Conservation (phyloP, 2,113 vertebrate species). For the Elachura formosa region DNA sequence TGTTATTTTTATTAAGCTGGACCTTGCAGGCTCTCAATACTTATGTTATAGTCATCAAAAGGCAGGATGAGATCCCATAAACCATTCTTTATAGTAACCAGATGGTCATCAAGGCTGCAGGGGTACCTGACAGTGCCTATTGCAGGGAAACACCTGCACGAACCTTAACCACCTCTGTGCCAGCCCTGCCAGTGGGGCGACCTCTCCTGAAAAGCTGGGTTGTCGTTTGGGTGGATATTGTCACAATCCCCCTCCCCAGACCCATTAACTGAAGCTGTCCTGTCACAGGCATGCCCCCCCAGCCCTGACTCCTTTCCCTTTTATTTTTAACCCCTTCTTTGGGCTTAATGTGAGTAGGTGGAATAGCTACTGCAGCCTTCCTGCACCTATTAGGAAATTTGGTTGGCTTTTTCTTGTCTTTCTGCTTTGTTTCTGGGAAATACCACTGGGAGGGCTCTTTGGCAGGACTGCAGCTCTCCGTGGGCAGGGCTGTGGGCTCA, state of each 20-base stretch:
- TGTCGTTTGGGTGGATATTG: background rate
- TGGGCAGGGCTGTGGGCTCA: background rate
- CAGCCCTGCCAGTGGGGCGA: background rate
- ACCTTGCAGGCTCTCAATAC: conserved; percentile 13
- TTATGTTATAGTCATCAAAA: conserved; percentile 35
- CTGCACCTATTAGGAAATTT: background rate
- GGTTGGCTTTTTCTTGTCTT: background rate
- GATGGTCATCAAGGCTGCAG: conserved; percentile 32
- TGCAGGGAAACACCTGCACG: background rate
- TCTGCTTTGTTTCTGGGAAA: background rate
- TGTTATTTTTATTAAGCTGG: conserved; percentile 54
- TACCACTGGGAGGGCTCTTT: background rate
- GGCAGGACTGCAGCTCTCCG: background rate
- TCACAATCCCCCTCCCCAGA: background rate
- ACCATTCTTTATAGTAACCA: conserved; percentile 53
- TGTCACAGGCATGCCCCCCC: background rate
- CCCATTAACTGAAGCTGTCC: fast-evolving
- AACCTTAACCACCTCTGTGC: background rate
- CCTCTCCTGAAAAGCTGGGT: background rate
- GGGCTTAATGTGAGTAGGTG: background rate
- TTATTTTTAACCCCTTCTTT: background rate
- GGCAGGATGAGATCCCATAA: conserved; percentile 38
- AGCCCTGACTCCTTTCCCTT: background rate
- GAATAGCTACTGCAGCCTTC: background rate
- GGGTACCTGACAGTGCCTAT: conserved; percentile 22